A percentile compares a stretch with the other conserved stretches of the same genome.
Conservation (phyloP, 2,888 invertebrate species). For the Amphipoea lucens region DNA sequence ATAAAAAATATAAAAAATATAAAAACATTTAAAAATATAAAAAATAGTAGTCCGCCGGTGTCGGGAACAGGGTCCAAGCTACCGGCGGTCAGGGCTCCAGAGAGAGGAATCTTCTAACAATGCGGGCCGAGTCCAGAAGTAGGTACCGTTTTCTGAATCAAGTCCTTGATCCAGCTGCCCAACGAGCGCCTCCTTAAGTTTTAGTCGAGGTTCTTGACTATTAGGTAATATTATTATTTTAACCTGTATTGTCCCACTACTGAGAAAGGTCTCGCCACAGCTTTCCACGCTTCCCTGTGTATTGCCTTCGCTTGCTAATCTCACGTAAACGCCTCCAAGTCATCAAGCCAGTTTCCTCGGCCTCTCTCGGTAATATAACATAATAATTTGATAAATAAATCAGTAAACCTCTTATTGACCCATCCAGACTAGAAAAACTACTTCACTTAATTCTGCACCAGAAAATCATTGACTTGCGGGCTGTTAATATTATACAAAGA, state of each 20-base stretch:
- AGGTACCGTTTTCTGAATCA: no score
- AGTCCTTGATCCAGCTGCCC: no score
- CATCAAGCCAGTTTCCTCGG: background rate
- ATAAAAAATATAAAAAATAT: no score
- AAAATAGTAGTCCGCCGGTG: no score
- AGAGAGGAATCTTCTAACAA: no score
- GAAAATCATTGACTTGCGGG: background rate
- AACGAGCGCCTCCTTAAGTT: no score
- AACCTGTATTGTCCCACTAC: background rate
- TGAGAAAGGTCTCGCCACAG: background rate
- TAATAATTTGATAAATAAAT: background rate
- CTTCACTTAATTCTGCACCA: background rate
- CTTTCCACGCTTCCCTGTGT: background rate
- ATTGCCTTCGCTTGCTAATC: background rate
- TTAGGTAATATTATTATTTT: no score
- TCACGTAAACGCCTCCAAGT: background rate
- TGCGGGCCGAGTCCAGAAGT: no score
- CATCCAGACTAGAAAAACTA: background rate
- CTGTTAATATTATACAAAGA: conserved; percentile 24
- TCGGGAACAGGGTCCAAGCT: no score
- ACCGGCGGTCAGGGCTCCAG: no score
- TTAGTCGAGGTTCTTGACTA: no score
- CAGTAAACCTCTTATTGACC: background rate
- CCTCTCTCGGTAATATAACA: background rate
- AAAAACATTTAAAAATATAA: no score